phyloP scores from a whole-genome alignment of 2,113 vertebrate species.

The Terrapene triunguis region DNA sequence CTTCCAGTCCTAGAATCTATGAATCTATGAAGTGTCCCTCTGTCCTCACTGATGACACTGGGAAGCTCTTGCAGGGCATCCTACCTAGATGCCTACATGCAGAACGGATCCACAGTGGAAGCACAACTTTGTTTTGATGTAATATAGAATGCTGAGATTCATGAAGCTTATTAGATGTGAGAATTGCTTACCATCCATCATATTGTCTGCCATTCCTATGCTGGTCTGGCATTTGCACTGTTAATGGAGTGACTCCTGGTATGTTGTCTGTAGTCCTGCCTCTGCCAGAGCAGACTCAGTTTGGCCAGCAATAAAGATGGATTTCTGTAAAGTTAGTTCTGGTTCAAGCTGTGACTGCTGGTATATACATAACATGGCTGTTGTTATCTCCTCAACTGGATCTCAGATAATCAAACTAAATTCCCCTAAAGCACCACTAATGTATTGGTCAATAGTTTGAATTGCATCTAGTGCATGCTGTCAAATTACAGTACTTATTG shows the following conservation, averaged over 20 bases:
- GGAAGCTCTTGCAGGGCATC: background rate
- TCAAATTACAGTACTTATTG: fast-evolving
- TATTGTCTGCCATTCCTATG: background rate
- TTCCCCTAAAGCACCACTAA: background rate
- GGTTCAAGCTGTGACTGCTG: background rate
- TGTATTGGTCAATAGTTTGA: background rate
- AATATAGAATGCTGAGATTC: background rate
- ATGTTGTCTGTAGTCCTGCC: background rate
- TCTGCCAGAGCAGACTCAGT: background rate
- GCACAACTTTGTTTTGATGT: background rate
- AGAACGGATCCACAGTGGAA: background rate
- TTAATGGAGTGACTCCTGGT: background rate
- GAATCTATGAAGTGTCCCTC: background rate
- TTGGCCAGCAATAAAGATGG: background rate
- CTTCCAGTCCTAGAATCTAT: too few relatives aligned
- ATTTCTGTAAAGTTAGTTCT: conserved; percentile 40
- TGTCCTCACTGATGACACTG: background rate
- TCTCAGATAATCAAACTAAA: background rate
- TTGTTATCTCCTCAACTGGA: background rate
- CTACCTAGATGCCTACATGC: fast-evolving
- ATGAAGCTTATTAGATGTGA: background rate
- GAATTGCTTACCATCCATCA: background rate
- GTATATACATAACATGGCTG: background rate
- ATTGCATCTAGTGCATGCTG: background rate
- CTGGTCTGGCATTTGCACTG: background rate